Conservation (phyloP, 92 coral and sea anemone species). For the Meandrina meandrites region DNA sequence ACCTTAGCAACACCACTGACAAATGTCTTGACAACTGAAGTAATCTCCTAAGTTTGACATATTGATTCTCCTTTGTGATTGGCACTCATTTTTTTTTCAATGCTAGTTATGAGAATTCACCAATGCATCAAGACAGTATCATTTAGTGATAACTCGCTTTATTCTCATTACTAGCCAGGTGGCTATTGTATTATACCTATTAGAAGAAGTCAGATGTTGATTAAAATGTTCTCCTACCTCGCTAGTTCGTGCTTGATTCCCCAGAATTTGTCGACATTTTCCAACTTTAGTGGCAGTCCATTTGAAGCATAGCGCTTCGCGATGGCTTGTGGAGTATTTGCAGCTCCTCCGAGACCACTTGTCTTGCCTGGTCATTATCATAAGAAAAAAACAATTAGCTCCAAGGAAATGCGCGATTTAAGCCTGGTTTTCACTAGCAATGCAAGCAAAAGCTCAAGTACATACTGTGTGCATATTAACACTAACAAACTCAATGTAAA, state of each 20-base stretch:
- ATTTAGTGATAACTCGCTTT: neutral
- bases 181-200: neutral
- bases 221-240: constrained; percentile 51
- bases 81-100: no score
- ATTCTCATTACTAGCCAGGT: neutral
- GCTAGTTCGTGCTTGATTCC: constrained; percentile 87
- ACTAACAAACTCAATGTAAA: neutral
- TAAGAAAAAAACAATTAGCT: neutral
- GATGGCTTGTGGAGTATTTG: constrained; percentile 59
- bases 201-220: neutral
- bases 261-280: constrained; percentile 74
- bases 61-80: no score
- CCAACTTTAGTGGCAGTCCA: constrained; percentile 75
- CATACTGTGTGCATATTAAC: neutral
- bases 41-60: no score
- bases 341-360: constrained; percentile 27
- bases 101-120: no score
- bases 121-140: neutral
- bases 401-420: neutral
- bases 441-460: neutral
- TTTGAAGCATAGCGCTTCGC: constrained; percentile 51
- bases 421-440: neutral
- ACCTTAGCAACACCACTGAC: no score
- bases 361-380: neutral
- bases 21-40: no score